Evolutionary conservation across 2,888 invertebrate species (phyloP).

Genomic region (Rhamnusium bicolor): DNA sequence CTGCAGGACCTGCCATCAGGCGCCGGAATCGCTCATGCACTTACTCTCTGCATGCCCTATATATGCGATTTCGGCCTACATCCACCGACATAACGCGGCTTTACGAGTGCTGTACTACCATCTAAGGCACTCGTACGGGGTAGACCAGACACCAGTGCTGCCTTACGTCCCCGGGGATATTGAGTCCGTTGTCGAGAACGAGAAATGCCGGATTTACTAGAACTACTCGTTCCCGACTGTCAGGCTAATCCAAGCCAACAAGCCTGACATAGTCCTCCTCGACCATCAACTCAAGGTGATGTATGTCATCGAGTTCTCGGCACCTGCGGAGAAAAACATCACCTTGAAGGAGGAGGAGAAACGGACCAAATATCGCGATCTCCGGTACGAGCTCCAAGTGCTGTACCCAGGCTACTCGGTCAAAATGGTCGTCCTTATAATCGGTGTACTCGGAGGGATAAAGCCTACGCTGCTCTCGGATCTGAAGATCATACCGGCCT

Average conservation of each 20-base stretch:
- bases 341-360: neutral
- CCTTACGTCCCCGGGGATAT: neutral
- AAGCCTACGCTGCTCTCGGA: neutral
- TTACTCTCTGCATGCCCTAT: no score
- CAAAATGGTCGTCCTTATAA: neutral
- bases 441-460: neutral
- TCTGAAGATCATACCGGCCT: neutral
- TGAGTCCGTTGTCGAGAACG: neutral
- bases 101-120: neutral
- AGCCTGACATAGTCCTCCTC: neutral
- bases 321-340: neutral
- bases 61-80: neutral
- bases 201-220: neutral
- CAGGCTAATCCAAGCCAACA: neutral
- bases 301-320: neutral
- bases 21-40: no score
- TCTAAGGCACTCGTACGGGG: neutral
- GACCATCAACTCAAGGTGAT: neutral
- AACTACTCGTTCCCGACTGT: neutral
- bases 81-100: conserved; percentile 1
- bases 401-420: neutral
- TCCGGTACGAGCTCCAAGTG: neutral
- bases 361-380: neutral
- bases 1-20: no score
- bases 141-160: neutral